Percentiles rank a stretch among this genome's conserved stretches.
These are phyloP conservation scores for Oenanthe oenanthe DNA, from an alignment of 2,113 vertebrate species.

Conservation along the genomic window DNA sequence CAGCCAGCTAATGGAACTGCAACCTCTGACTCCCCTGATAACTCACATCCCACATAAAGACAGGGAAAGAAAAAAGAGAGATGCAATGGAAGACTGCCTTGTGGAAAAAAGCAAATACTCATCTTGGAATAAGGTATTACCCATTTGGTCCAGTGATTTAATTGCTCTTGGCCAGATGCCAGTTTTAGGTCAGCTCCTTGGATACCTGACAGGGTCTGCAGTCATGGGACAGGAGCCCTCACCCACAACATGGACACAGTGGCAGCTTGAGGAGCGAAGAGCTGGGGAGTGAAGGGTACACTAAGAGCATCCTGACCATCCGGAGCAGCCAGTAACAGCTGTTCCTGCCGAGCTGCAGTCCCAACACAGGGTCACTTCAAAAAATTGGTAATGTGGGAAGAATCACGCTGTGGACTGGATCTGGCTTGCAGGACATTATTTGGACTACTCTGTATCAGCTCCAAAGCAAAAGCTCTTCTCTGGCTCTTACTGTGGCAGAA, in stretches of 20 bases:
- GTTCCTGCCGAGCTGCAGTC: constrained; percentile 11
- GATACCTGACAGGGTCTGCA: background rate
- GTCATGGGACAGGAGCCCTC: background rate
- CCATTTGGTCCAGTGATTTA: background rate
- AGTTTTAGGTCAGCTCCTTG: background rate
- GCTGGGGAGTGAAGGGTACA: background rate
- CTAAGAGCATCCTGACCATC: background rate
- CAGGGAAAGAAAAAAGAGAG: background rate
- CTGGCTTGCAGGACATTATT: constrained; percentile 22
- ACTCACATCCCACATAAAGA: background rate
- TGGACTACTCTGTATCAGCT: background rate
- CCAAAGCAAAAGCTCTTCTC: constrained; percentile 26
- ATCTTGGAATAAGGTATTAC: background rate
- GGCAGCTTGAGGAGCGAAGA: background rate
- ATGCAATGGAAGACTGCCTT: background rate
- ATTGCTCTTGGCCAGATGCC: background rate
- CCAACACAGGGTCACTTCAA: constrained; percentile 34
- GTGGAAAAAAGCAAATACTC: background rate
- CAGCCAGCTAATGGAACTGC: background rate
- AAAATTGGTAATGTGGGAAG: constrained; percentile 32
- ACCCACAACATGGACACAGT: background rate
- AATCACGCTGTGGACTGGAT: constrained; percentile 10
- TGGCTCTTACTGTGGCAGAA: background rate
- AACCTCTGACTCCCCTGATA: background rate
- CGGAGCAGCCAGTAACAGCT: constrained; percentile 24